phyloP scores from a whole-genome alignment of 1,140 invertebrate genomes.

The Drosophila lacertosa region DNA sequence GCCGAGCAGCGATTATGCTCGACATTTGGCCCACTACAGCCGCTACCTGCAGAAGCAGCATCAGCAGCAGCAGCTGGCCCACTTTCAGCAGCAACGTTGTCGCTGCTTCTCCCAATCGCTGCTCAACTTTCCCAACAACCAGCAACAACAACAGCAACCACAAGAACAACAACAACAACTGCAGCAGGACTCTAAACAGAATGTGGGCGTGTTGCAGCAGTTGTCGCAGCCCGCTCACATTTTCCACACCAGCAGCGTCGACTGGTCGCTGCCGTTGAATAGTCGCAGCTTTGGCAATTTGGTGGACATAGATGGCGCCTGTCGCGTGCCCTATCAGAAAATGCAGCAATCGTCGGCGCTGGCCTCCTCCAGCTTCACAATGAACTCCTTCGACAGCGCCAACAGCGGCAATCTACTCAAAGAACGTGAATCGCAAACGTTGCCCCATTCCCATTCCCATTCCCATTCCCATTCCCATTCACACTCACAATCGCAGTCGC shows the following conservation, averaged over 20 bases:
- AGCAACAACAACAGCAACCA: conserved; percentile 49
- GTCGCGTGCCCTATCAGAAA: conserved; percentile 76
- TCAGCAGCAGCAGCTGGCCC: conserved; percentile 70
- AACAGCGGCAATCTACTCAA: conserved; percentile 68
- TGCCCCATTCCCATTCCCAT: conserved; percentile 45
- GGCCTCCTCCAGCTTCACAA: conserved; percentile 68
- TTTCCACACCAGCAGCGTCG: conserved; percentile 75
- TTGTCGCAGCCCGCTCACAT: conserved; percentile 46
- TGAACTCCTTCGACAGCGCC: conserved; percentile 73
- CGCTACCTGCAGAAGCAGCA: conserved; percentile 77
- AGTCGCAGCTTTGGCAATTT: conserved; percentile 81
- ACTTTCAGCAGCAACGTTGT: conserved; percentile 73
- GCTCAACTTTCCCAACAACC: conserved; percentile 69
- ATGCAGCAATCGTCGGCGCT: conserved; percentile 50
- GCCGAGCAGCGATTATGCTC: conserved; percentile 77
- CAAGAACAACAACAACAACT: conserved; percentile 36
- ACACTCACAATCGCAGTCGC: conserved; percentile 63
- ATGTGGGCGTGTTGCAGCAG: conserved; percentile 36
- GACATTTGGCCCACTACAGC: conserved; percentile 74
- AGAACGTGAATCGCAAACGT: conserved; percentile 68
- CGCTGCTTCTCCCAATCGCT: conserved; percentile 82
- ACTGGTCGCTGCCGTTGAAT: conserved; percentile 69
- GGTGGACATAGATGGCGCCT: conserved; percentile 73
- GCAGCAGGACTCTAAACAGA: conserved; percentile 13
- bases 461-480: conserved; percentile 37